Conservation (phyloP, 92 coral and sea anemone species). For the Siderastrea radians region DNA sequence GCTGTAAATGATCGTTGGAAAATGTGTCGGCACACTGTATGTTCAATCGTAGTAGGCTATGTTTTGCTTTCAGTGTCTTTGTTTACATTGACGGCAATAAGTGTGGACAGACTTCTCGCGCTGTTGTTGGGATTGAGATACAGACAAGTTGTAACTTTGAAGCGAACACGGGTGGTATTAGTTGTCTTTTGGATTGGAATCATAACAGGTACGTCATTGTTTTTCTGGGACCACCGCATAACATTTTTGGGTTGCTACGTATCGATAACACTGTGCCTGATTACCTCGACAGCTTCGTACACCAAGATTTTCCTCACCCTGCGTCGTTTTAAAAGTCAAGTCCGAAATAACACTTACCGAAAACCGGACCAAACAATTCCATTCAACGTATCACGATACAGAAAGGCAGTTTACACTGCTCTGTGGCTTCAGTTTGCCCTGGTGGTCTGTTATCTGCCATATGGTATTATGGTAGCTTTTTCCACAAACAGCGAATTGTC, state of each 20-base stretch:
- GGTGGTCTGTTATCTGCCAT: not conserved
- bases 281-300: not conserved
- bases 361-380: not conserved
- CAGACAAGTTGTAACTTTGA: constrained; percentile 12
- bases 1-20: not conserved
- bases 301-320: not conserved
- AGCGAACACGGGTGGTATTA: not conserved
- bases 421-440: not conserved
- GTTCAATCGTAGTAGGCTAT: not conserved
- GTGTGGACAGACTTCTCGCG: constrained; percentile 27
- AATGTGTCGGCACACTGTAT: not conserved
- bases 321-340: not conserved
- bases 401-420: not conserved
- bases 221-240: not conserved
- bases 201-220: not conserved
- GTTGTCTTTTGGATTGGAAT: not conserved
- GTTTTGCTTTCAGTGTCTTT: not conserved
- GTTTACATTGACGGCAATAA: constrained; percentile 12
- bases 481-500: not conserved
- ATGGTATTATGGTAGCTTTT: not conserved
- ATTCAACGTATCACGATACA: not conserved
- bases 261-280: not conserved
- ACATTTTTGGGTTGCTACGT: constrained; percentile 1
- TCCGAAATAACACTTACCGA: not conserved
- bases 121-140: constrained; percentile 2